Base-by-base conservation (phyloP, 1,140 invertebrate genomes). In the Nomia melanderi region DNA sequence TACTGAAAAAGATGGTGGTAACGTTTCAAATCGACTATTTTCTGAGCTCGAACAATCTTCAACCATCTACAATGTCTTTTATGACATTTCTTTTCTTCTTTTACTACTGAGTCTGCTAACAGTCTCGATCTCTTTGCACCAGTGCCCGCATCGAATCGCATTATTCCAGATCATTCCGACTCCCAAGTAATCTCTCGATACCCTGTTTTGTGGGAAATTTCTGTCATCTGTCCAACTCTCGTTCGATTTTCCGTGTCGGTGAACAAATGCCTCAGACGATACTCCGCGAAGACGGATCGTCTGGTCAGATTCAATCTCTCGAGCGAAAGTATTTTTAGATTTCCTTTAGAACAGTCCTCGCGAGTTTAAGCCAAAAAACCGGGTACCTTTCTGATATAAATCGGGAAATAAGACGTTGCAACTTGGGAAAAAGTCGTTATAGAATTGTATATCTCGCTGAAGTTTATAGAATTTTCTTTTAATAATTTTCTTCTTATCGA, bases 191-290 rank as follows among this genome's bases (percentile, higher is more conserved):
- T 76, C 62, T 41, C 47, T 29, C 47, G 50, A 53, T 54, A 56
- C 27, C 5, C 71, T 57, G 25, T 62, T 63, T 75, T 59, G 64
- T 29, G 57, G 75, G 47, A 69, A 72, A 63, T 77, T 72, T 47
- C 75, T 77, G 69, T 77, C 69, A 72, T 72, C 75, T 41, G 60
- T 79, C 72, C 65, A 72, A 66, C 77, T 83, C 71, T 53, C 62
- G 74, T 78, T 83, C 81, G 77, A 84, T 84, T 84, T 84, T 79
- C 82, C 72, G 69, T 56, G 31, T 79, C 71, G 72, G 56, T 66
- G 69, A 70, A 59, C 65, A 84, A 83, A 83, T 72, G 50, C 82
- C 41, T 47, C 64, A 41, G 77, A 79, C 70, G 50, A 70, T 53
- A 41, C 39, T 47, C 47, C 70, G 62, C 53, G 69, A 83, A 76